Evolutionary conservation across 1,140 invertebrate species (phyloP).

Genomic region (Drosophila setifemur): DNA sequence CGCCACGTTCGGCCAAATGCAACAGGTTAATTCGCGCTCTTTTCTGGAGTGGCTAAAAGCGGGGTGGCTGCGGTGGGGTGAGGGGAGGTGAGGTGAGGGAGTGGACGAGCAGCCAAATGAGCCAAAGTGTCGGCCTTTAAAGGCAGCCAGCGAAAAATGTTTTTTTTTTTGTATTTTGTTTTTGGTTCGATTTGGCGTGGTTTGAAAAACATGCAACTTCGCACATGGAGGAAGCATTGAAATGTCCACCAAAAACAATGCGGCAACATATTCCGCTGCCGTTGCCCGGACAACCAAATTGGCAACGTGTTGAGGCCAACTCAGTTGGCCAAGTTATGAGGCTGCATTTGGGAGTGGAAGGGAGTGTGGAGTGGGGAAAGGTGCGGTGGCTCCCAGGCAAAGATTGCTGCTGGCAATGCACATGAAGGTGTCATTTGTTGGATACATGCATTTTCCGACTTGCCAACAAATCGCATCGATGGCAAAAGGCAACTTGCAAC

Average conservation of each 20-base stretch:
- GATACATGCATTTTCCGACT: constrained; percentile 73
- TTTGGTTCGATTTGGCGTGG: constrained; percentile 5
- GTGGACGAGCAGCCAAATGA: constrained; percentile 45
- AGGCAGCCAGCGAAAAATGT: constrained; percentile 54
- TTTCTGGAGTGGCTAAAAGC: constrained; percentile 34
- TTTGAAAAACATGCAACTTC: constrained; percentile 60
- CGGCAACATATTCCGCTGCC: constrained; percentile 32
- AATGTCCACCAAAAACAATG: constrained; percentile 65
- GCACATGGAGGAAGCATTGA: constrained; percentile 66
- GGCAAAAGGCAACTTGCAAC: constrained; percentile 39
- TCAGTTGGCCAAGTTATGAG: constrained; percentile 46
- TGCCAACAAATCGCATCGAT: constrained; percentile 63
- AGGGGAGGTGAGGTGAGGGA: neutral
- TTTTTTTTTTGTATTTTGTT: constrained; percentile 20
- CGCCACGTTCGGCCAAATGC: constrained; percentile 20
- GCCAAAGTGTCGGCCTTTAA: constrained; percentile 69
- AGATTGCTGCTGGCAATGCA: constrained; percentile 48
- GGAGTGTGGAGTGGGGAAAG: neutral
- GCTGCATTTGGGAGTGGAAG: constrained; percentile 1
- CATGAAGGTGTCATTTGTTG: constrained; percentile 79
- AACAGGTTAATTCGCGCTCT: constrained; percentile 71
- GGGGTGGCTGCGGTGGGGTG: constrained; percentile 6
- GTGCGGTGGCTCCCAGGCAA: constrained; percentile 3
- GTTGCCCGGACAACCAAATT: constrained; percentile 53
- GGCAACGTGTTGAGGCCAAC: constrained; percentile 52